A percentile compares a stretch with the other conserved stretches of the same genome.
These are phyloP conservation scores for Artemisiospiza belli DNA, from an alignment of 2,113 vertebrate species.

Conservation along the genomic window DNA sequence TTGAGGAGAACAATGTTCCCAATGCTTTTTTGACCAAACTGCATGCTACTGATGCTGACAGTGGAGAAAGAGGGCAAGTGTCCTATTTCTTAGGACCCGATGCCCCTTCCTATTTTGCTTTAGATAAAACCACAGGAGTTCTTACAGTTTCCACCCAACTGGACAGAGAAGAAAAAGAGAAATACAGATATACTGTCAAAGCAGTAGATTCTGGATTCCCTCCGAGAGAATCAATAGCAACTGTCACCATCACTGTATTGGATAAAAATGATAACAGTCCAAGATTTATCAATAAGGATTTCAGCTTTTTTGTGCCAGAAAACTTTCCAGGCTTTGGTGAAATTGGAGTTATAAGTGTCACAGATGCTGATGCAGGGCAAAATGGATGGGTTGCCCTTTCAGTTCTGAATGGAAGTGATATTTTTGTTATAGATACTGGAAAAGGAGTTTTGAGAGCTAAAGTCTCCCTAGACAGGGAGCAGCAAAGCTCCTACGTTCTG, in stretches of 20 bases:
- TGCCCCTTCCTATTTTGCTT: constrained; percentile 85
- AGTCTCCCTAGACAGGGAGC: constrained; percentile 91
- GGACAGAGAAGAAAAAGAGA: constrained; percentile 95
- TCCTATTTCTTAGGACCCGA: constrained; percentile 90
- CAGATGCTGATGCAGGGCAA: constrained; percentile 89
- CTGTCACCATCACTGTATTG: constrained; percentile 86
- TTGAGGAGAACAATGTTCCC: constrained; percentile 94
- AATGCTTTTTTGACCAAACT: constrained; percentile 89
- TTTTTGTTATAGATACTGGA: constrained; percentile 96
- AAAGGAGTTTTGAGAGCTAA: constrained; percentile 91
- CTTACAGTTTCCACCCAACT: constrained; percentile 88
- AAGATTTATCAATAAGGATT: constrained; percentile 97
- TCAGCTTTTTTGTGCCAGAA: constrained; percentile 97
- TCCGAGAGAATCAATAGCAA: constrained; percentile 88
- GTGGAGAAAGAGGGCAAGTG: constrained; percentile 83
- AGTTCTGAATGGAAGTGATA: constrained; percentile 92
- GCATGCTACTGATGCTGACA: constrained; percentile 91
- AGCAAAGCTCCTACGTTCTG: constrained; percentile 92
- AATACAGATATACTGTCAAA: constrained; percentile 90
- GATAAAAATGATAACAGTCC: constrained; percentile 98
- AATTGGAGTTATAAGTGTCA: constrained; percentile 94
- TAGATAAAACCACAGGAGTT: constrained; percentile 87
- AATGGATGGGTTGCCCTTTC: constrained; percentile 97
- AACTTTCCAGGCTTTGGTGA: constrained; percentile 97
- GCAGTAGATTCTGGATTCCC: constrained; percentile 91